A percentile compares a stretch with the other conserved stretches of the same genome.
These are phyloP conservation scores for Merluccius polli DNA, from an alignment of 2,797 vertebrate species.

Conservation along the genomic window DNA sequence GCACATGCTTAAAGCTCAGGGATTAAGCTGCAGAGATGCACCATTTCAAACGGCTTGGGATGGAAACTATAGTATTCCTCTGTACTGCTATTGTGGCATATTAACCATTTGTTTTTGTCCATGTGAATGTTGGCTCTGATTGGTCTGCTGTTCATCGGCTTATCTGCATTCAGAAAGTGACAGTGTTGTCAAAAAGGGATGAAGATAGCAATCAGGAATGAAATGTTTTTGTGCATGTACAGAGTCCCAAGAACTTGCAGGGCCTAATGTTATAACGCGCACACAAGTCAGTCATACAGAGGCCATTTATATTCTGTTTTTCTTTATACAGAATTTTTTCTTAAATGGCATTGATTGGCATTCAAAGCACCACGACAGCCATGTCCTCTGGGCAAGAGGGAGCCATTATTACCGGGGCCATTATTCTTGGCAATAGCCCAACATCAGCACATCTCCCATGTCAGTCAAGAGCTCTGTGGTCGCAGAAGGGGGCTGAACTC, in stretches of 20 bases:
- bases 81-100: slow-evolving; percentile 14
- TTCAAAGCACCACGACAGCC: slow-evolving; percentile 38
- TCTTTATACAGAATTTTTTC: slow-evolving; percentile 34
- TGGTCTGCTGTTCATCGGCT: slow-evolving; percentile 57
- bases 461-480: slow-evolving; percentile 55
- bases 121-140: slow-evolving; percentile 50
- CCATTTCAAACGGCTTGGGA: slow-evolving; percentile 62
- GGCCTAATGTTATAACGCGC: neutral
- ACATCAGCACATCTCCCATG: slow-evolving; percentile 53
- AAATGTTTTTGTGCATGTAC: neutral
- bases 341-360: slow-evolving; percentile 57
- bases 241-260: neutral
- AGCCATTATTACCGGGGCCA: slow-evolving; percentile 35
- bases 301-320: neutral
- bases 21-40: slow-evolving; percentile 46
- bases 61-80: slow-evolving; percentile 48
- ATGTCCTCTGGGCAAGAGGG: slow-evolving; percentile 40
- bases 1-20: slow-evolving; percentile 45
- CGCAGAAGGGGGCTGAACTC: slow-evolving; percentile 19
- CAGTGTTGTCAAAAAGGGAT: slow-evolving; percentile 49
- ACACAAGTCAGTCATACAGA: neutral
- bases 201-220: slow-evolving; percentile 22
- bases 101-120: slow-evolving; percentile 25
- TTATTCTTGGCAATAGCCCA: slow-evolving; percentile 48
- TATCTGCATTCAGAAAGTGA: slow-evolving; percentile 61